Evolutionary conservation across 2,113 vertebrate species (phyloP).

Genomic region (Pedetes capensis): DNA sequence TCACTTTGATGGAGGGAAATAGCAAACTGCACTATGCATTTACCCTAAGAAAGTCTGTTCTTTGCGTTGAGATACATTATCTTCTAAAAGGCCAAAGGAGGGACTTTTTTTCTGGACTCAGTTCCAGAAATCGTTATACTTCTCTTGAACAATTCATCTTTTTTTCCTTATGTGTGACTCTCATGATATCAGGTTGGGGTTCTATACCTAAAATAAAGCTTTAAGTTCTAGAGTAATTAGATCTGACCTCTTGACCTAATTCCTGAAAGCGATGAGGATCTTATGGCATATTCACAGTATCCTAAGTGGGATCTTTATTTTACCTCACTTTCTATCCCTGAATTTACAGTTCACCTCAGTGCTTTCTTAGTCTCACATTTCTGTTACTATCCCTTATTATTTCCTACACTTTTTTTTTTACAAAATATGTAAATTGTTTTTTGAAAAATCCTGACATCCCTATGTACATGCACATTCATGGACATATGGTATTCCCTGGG

Average conservation of each 20-base stretch:
- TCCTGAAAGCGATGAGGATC: not conserved
- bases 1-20: not conserved
- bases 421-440: not conserved
- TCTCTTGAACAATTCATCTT: constrained; percentile 29
- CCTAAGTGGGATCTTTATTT: not conserved
- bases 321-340: not conserved
- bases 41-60: not conserved
- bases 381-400: not conserved
- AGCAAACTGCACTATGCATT: not conserved
- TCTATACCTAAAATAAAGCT: not conserved
- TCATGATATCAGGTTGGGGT: not conserved
- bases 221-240: not conserved
- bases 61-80: not conserved
- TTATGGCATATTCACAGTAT: no score
- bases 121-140: not conserved
- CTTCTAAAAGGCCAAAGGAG: not conserved
- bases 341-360: not conserved
- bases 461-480: no score
- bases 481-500: not conserved
- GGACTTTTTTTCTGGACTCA: not conserved
- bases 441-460: not conserved
- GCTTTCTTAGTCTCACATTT: not conserved
- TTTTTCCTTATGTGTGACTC: not conserved
- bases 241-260: not conserved
- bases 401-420: not conserved